phyloP scores from a whole-genome alignment of 2,113 vertebrate genomes.

The Myodes glareolus region DNA sequence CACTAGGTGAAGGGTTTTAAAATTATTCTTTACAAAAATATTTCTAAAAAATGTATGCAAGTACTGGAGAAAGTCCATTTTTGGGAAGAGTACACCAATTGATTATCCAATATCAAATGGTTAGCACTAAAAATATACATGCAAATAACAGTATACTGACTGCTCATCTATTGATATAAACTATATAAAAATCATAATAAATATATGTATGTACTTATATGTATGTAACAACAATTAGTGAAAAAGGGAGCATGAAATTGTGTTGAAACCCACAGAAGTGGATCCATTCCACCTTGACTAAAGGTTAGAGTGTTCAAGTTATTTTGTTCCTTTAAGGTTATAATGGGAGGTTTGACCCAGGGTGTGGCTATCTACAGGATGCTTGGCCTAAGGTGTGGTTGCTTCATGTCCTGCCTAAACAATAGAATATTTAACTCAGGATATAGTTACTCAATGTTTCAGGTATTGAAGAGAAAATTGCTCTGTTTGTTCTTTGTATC shows the following conservation, averaged over 20 bases:
- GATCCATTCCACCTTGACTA: no score
- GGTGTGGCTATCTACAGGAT: no score
- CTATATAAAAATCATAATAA: neutral
- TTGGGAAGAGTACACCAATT: neutral
- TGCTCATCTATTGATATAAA: neutral
- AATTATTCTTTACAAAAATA: neutral
- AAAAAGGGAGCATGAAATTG: neutral
- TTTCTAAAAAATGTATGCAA: neutral
- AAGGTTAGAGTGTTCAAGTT: no score
- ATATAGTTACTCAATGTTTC: no score
- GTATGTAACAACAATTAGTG: neutral
- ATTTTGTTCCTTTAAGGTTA: no score
- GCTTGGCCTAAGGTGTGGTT: no score
- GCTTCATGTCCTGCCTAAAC: no score
- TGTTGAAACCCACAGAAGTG: no score
- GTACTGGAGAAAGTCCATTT: neutral
- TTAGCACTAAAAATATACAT: neutral
- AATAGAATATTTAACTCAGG: no score
- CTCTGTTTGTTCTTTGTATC: no score
- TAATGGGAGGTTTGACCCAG: no score
- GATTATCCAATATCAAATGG: neutral
- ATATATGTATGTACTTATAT: neutral
- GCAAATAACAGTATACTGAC: neutral
- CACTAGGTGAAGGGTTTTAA: neutral
- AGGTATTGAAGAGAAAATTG: no score